phyloP scores from a whole-genome alignment of 1,140 invertebrate species.

The Neodiprion lecontei region DNA sequence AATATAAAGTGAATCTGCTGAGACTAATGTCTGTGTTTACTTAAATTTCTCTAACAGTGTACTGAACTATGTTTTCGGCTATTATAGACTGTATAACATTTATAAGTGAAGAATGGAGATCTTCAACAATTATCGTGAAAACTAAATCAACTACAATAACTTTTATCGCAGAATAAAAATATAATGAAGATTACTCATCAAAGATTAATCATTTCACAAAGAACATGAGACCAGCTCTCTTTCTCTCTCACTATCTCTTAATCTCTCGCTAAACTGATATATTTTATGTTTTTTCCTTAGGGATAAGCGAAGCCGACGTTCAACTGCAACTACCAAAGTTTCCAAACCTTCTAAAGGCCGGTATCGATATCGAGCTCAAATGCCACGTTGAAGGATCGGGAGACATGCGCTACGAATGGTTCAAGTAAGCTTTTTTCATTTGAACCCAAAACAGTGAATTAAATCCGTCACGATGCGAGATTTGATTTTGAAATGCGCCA shows the following conservation, averaged over 20 bases:
- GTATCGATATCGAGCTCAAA: constrained; percentile 71
- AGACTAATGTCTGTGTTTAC: no score
- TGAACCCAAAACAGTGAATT: constrained; percentile 10
- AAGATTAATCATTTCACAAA: neutral
- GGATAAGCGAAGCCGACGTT: constrained; percentile 73
- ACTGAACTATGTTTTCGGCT: no score
- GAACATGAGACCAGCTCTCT: neutral
- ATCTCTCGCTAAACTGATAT: constrained; percentile 10
- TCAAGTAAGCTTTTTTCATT: constrained; percentile 60
- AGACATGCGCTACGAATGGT: constrained; percentile 78
- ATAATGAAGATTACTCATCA: neutral
- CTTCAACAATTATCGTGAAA: no score
- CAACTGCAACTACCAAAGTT: constrained; percentile 69
- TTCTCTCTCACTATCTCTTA: constrained; percentile 14
- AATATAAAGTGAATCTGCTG: no score
- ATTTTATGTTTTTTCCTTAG: constrained; percentile 57
- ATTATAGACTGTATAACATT: no score
- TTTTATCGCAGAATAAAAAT: neutral
- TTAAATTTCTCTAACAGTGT: no score
- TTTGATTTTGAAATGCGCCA: no score
- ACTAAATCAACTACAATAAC: neutral
- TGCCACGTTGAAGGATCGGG: constrained; percentile 79
- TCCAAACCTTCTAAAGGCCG: constrained; percentile 61
- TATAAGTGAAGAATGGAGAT: no score
- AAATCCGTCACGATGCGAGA: neutral